Base-by-base conservation (phyloP, 2,797 vertebrate species). In the Salarias fasciatus region DNA sequence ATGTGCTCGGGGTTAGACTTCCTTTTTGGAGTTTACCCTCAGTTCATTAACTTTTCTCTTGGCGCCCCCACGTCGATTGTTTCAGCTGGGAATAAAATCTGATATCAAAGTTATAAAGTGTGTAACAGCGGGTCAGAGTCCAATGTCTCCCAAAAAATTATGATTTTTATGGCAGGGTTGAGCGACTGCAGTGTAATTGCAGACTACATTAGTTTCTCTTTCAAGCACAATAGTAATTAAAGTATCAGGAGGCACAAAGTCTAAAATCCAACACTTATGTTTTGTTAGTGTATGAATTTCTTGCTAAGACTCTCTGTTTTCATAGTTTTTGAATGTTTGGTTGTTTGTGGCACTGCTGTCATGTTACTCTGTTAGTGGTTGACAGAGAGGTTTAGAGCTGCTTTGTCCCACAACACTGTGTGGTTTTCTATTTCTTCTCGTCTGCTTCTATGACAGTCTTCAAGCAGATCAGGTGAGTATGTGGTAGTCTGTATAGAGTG, bases 391-490 rank as follows among this genome's bases (percentile, higher is more conserved):
- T 58, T 73, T 60, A 42, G 44, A 52, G 24, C 11, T 29, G 63
- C 86, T 75, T 84, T 87, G 79, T 87, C 69, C 66, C 57, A 66
- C 67, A 65, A 29, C 69, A 50, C 64, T 72, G 55, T 69, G 79
- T 43, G 72, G 83, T 86, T 55, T 91, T 88, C 33, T 30, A 80
- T 92, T 86, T 85, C 85, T 69, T 64, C 57, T 64, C 30, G 69
- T 70, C 77, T 79, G 81, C 77, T 67, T 85, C 55, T 68, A 33
- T 77, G 71, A 83, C 79, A 80, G 75, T 66, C 76, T 59, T 52
- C 67, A 69, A 51, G 56, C 36, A 71, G 79, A 84, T 90, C 88
- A 83, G 73, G 75, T 89, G 85, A 87, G 81, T 71, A 53, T 69
- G 76, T 73, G 57, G 61, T 56, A 73, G 66, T 47, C 69, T 79